Evolutionary conservation across 2,797 vertebrate species (phyloP).

Genomic region (Avahi laniger): DNA sequence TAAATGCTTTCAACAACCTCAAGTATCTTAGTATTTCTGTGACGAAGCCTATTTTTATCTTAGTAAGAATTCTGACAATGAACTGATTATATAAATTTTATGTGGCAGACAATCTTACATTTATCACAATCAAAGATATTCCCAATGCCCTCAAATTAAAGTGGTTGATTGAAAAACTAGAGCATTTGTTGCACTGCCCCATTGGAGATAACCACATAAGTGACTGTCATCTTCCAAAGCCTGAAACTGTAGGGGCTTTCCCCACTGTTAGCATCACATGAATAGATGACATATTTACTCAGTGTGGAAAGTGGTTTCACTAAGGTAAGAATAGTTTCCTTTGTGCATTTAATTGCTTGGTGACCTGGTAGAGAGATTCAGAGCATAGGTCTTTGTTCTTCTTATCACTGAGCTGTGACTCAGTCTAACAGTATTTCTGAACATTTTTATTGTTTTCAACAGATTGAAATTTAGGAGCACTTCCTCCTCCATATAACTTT

Average conservation of each 20-base stretch:
- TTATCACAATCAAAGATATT: slow-evolving; percentile 4
- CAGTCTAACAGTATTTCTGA: not conserved
- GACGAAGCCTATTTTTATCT: not conserved
- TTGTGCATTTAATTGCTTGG: not conserved
- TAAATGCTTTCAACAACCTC: not conserved
- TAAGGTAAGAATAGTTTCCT: not conserved
- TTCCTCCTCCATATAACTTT: not conserved
- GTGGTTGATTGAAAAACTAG: not conserved
- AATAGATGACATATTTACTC: not conserved
- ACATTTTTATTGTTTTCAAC: not conserved
- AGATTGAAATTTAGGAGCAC: slow-evolving; percentile 14
- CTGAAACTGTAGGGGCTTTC: not conserved
- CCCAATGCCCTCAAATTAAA: slow-evolving; percentile 6
- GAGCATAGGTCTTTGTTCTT: not conserved
- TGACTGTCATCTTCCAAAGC: not conserved
- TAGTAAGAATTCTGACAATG: not conserved
- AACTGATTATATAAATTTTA: not conserved
- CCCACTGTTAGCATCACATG: not conserved
- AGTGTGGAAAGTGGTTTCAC: not conserved
- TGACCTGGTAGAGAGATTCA: not conserved
- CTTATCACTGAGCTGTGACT: not conserved
- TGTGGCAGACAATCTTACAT: not conserved
- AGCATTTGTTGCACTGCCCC: not conserved
- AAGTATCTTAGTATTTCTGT: not conserved
- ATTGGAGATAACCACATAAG: not conserved